Percentiles rank a stretch among this genome's conserved stretches.
phyloP scores from a whole-genome alignment of 2,113 vertebrate species.

The Turnix velox region DNA sequence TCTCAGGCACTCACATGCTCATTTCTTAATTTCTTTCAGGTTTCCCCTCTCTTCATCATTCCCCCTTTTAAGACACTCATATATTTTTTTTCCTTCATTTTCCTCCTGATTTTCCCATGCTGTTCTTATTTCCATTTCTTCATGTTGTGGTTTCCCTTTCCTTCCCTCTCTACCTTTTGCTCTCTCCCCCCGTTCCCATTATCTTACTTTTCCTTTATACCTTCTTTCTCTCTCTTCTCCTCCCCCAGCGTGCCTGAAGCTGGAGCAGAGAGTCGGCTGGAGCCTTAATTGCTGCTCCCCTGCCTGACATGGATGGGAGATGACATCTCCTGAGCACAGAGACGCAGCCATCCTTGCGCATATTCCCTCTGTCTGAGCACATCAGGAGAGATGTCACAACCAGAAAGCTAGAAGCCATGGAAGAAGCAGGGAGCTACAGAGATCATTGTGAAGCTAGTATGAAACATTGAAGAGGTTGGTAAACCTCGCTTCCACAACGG shows the following conservation, averaged over 20 bases:
- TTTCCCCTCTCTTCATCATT: neutral
- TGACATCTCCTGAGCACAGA: constrained; percentile 72
- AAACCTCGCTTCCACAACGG: constrained; percentile 39
- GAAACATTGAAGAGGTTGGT: constrained; percentile 60
- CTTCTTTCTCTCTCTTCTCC: neutral
- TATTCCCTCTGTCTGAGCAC: constrained; percentile 78
- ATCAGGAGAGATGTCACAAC: constrained; percentile 74
- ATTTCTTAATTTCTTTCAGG: neutral
- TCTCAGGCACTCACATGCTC: neutral
- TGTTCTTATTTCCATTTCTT: neutral
- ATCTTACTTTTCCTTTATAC: neutral
- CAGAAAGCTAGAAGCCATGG: constrained; percentile 63
- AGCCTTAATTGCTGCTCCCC: constrained; percentile 64
- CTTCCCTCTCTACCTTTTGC: neutral
- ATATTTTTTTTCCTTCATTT: neutral
- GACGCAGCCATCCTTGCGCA: constrained; percentile 74
- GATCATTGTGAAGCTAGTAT: constrained; percentile 47
- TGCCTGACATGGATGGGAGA: constrained; percentile 68
- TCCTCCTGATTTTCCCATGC: neutral
- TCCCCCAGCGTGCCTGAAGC: constrained; percentile 50
- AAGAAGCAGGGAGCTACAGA: constrained; percentile 22
- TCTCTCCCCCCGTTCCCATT: neutral
- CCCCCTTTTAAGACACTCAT: neutral
- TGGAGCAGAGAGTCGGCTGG: neutral
- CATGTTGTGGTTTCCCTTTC: neutral